phyloP scores from a whole-genome alignment of 2,113 vertebrate genomes.

The Chaetops frenatus region DNA sequence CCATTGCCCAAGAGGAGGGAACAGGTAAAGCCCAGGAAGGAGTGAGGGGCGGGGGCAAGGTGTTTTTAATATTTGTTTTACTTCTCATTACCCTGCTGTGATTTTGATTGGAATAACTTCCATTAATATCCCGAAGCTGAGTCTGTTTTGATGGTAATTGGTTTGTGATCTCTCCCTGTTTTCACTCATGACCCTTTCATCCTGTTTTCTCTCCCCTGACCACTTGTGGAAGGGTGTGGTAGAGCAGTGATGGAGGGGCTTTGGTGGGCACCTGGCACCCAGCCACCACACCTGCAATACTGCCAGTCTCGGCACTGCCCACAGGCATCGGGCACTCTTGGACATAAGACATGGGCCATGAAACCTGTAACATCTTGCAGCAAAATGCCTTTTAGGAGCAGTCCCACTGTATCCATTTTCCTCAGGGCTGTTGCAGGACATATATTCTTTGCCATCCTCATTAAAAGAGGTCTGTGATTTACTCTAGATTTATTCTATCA shows the following conservation, averaged over 20 bases:
- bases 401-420: neutral
- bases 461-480: neutral
- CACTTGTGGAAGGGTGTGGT: neutral
- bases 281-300: neutral
- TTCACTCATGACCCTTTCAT: neutral
- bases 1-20: neutral
- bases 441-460: neutral
- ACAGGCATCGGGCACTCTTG: neutral
- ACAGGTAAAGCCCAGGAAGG: neutral
- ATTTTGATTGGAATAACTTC: neutral
- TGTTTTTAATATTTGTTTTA: neutral
- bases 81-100: neutral
- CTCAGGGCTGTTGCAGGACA: rapidly evolving
- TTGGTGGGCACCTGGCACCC: neutral
- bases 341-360: no score
- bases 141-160: neutral
- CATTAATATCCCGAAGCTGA: neutral
- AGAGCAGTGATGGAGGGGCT: neutral
- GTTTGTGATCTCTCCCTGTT: neutral
- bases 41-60: rapidly evolving
- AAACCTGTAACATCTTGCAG: neutral
- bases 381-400: neutral
- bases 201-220: neutral
- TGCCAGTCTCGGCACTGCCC: neutral
- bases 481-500: neutral